Evolutionary conservation across 1,140 invertebrate species (phyloP), one percentile per base, ranked within the genome.

Genomic region (Lepidurus apus): DNA sequence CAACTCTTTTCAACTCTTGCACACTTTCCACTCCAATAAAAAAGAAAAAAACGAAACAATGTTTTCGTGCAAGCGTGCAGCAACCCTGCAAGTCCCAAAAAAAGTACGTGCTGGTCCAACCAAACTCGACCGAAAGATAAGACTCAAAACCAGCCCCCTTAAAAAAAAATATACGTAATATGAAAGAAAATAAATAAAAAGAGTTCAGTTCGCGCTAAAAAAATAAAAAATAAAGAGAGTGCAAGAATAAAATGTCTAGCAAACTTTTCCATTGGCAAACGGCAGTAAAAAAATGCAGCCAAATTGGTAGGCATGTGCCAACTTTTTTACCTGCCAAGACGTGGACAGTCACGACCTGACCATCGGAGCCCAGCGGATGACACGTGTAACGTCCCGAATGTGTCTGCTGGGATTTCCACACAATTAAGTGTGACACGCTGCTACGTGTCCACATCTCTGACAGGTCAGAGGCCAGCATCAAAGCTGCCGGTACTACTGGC

Each of bases 341-440:
- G 44, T 79, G 78, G 1, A 79, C 78, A 17, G 73, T 75, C 4
- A 74, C 73, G 42, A 42, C 42, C n/a, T 74, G 44, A 21, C 78
- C 78, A 7, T 42, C 45, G 21, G 73, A 73, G 34, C 78, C 78
- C n/a, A 79, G 43, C 1, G 74, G 44, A 21, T 44, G 45, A 45
- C 78, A 79, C 7, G 73, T 43, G 44, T 79, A 79, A 42, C 78
- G 78, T 42, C 78, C 78, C 42, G 78, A 79, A 75, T 79, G 78
- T 10, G 45, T 47, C 73, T 75, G 43, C 45, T 79, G 78, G 42
- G 78, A 74, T 34, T 79, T 79, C 42, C 44, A 44, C 7, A 79
- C 78, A 24, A 79, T 34, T 45, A 79, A 47, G 17, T 79, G 78
- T 21, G 78, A 79, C 13, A 75, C 47, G 13, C 73, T 75, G 75